These are phyloP conservation scores for Channa argus DNA, from an alignment of 2,113 vertebrate species.

Conservation along the genomic window DNA sequence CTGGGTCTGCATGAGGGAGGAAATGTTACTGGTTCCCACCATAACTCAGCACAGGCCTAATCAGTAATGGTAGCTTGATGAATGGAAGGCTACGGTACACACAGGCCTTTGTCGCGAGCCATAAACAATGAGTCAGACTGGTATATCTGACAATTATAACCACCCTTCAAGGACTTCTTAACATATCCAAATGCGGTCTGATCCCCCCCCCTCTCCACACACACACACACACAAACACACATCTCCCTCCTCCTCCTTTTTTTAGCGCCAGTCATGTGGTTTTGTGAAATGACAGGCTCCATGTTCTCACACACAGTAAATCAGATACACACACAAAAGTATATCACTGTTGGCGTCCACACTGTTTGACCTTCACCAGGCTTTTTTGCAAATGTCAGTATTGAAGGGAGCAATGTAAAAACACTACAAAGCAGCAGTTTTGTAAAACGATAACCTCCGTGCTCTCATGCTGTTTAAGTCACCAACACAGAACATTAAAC, in stretches of 20 bases:
- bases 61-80: constrained; percentile 67
- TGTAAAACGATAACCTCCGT: constrained; percentile 16
- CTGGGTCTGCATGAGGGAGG: constrained; percentile 63
- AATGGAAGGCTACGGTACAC: constrained; percentile 60
- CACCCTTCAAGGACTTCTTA: constrained; percentile 66
- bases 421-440: constrained; percentile 21
- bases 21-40: constrained; percentile 78
- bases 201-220: not conserved
- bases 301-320: constrained; percentile 66
- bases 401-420: constrained; percentile 11
- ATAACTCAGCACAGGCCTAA: constrained; percentile 74
- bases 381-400: constrained; percentile 28
- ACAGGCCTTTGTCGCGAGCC: constrained; percentile 50
- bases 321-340: constrained; percentile 45
- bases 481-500: not conserved
- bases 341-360: constrained; percentile 50
- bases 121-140: constrained; percentile 68
- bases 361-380: constrained; percentile 49
- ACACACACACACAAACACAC: constrained; percentile 10
- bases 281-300: constrained; percentile 71
- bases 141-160: constrained; percentile 64
- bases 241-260: constrained; percentile 27
- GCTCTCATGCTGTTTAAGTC: constrained; percentile 48
- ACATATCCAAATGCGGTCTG: constrained; percentile 40
- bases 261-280: constrained; percentile 57